phyloP scores from a whole-genome alignment of 1,140 invertebrate genomes.

The Pogonognathellus flavescens region DNA sequence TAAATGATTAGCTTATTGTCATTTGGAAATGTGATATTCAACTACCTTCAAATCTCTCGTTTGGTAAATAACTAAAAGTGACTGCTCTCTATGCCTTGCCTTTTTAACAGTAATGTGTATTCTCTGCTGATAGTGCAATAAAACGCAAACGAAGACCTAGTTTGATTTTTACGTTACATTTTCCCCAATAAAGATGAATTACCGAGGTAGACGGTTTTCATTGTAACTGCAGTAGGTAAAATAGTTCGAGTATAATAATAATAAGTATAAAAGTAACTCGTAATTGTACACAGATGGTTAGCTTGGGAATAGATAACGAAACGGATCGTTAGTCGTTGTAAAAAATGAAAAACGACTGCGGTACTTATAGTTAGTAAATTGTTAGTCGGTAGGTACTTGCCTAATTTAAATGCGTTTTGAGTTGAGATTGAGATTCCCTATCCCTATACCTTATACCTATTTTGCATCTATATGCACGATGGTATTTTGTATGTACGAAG shows the following conservation, averaged over 20 bases:
- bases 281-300: conserved; percentile 16
- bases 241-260: not conserved
- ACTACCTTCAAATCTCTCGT: conserved; percentile 29
- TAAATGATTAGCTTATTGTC: conserved; percentile 50
- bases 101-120: not conserved
- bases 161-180: conserved; percentile 5
- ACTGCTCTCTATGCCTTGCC: not conserved
- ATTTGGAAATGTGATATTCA: conserved; percentile 46
- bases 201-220: not conserved
- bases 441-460: no score
- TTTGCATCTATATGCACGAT: no score
- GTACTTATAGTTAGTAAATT: not conserved
- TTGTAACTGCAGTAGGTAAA: not conserved
- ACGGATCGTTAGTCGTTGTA: conserved; percentile 7
- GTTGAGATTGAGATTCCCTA: not conserved
- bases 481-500: no score
- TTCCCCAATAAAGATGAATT: conserved; percentile 3
- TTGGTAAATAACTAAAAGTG: not conserved
- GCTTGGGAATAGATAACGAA: not conserved
- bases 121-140: not conserved
- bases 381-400: not conserved
- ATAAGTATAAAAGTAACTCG: not conserved
- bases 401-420: conserved; percentile 7
- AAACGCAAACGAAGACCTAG: not conserved
- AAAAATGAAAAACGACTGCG: not conserved